These are phyloP conservation scores for Thamnophis sirtalis DNA, from an alignment of 2,113 vertebrate genomes.

Conservation along the genomic window DNA sequence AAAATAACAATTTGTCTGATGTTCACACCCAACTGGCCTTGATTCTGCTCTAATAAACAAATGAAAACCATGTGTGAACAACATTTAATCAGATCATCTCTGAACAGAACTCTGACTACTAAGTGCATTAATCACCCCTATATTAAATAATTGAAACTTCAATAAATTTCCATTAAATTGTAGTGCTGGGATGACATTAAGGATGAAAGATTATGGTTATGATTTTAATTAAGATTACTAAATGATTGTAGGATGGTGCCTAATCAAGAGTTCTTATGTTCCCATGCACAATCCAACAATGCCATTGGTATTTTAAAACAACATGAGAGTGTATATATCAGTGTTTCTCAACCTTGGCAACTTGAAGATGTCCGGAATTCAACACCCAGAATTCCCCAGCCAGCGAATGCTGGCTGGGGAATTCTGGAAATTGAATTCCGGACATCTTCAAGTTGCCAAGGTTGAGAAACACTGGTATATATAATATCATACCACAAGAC, in stretches of 20 bases:
- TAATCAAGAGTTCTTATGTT: constrained; percentile 11
- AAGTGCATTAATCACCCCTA: constrained; percentile 10
- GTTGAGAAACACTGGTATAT: no score
- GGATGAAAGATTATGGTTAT: background rate
- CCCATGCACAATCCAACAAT: background rate
- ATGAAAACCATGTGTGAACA: background rate
- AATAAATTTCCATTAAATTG: constrained; percentile 15
- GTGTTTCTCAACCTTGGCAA: no score
- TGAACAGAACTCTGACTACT: constrained; percentile 3
- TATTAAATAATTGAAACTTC: constrained; percentile 25
- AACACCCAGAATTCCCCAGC: no score
- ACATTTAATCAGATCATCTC: background rate
- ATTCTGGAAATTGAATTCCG: no score
- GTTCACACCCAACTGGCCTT: background rate
- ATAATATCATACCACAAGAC: background rate
- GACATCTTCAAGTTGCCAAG: no score
- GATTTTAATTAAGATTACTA: constrained; percentile 36
- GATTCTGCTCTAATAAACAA: background rate
- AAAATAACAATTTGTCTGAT: background rate
- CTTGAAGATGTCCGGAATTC: no score
- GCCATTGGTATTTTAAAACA: constrained; percentile 21
- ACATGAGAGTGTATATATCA: background rate
- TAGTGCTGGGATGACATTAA: constrained; percentile 13
- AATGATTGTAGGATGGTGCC: constrained; percentile 4
- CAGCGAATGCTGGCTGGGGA: no score